These are phyloP conservation scores for Saiga tatarica DNA, from an alignment of 2,113 vertebrate species.

Conservation along the genomic window DNA sequence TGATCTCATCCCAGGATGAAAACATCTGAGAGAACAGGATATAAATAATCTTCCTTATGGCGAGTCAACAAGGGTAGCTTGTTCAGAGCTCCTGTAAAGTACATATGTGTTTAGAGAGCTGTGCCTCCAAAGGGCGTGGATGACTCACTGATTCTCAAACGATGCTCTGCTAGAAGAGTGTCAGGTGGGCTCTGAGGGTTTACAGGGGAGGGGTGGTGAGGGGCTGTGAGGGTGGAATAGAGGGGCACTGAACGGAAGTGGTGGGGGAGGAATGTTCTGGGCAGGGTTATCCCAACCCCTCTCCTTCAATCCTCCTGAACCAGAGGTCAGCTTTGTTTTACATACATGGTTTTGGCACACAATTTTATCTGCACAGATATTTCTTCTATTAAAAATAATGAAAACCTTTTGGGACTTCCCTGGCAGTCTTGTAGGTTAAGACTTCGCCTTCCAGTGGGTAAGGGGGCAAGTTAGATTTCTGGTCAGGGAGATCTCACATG, in stretches of 20 bases:
- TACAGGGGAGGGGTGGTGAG: neutral
- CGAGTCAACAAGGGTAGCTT: constrained; percentile 22
- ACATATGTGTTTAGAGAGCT: neutral
- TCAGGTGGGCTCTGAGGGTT: neutral
- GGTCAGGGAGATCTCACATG: neutral
- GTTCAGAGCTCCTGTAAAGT: constrained; percentile 13
- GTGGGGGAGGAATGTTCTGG: neutral
- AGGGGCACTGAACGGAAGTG: neutral
- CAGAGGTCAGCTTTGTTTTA: neutral
- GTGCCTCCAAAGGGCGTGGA: neutral
- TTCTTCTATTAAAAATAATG: neutral
- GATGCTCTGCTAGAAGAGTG: neutral
- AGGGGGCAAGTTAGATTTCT: neutral
- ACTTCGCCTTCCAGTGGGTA: neutral
- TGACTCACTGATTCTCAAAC: constrained; percentile 20
- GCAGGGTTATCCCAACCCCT: too few relatives aligned
- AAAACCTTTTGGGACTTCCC: neutral
- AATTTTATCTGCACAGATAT: neutral
- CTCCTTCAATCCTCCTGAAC: neutral
- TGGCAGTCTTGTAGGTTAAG: neutral
- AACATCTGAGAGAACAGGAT: constrained; percentile 48
- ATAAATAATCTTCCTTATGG: constrained; percentile 65
- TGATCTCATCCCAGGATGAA: constrained; percentile 56
- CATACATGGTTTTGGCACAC: neutral
- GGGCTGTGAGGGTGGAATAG: neutral